Evolutionary conservation across 2,113 vertebrate species (phyloP).

Genomic region (Sinocyclocheilus anshuiensis): DNA sequence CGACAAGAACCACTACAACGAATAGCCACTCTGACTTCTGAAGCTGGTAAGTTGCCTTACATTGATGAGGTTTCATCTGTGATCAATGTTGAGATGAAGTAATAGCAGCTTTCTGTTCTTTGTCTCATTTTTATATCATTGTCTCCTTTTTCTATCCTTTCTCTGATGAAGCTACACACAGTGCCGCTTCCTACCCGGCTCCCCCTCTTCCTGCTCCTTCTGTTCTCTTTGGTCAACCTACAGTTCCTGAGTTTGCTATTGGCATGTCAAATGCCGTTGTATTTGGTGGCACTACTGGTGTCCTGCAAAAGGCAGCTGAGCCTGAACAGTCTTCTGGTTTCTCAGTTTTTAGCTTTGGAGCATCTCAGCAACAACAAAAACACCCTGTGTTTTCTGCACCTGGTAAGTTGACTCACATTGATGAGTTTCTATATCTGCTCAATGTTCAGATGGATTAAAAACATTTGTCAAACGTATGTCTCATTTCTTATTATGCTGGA

Average conservation of each 20-base stretch:
- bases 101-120: no score
- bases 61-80: no score
- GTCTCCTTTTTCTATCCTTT: no score
- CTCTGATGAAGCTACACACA: no score
- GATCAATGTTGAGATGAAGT: no score
- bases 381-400: background rate
- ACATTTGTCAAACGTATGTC: background rate
- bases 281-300: background rate
- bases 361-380: background rate
- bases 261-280: background rate
- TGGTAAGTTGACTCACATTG: background rate
- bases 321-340: background rate
- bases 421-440: background rate
- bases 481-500: background rate
- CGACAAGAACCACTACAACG: no score
- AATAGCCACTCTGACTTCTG: no score
- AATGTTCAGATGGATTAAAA: background rate
- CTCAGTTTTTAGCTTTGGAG: background rate
- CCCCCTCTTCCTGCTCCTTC: background rate
- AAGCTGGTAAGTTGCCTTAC: no score
- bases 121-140: no score
- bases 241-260: background rate
- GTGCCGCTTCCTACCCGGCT: background rate
- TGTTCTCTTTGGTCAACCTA: background rate
- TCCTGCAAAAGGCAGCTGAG: background rate